Conservation (phyloP, 1,140 invertebrate species). For the Microvelia longipes region DNA sequence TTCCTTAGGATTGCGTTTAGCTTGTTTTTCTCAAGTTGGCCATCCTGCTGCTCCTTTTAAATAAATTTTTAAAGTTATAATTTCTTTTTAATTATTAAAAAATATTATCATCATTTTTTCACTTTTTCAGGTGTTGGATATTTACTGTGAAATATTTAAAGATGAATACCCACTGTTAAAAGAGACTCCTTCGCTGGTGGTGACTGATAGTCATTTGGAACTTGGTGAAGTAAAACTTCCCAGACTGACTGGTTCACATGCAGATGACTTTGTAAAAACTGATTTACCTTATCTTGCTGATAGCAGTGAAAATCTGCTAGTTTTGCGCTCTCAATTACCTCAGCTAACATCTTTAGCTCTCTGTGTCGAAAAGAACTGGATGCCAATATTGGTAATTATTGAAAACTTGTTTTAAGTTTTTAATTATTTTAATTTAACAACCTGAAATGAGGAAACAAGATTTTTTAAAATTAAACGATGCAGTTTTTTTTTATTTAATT, state of each 20-base stretch:
- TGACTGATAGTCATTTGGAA: slow-evolving; percentile 36
- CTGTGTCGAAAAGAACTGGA: slow-evolving; percentile 81
- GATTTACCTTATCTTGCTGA: neutral
- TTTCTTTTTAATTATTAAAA: too few species aligned
- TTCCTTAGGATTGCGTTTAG: too few species aligned
- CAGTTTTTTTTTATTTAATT: too few species aligned
- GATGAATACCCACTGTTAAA: slow-evolving; percentile 34
- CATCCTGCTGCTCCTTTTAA: too few species aligned
- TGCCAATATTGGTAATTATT: slow-evolving; percentile 63
- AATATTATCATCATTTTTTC: too few species aligned
- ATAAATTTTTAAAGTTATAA: too few species aligned
- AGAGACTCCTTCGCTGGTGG: slow-evolving; percentile 32
- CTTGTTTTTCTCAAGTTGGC: too few species aligned
- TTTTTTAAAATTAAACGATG: too few species aligned
- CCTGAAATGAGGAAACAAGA: neutral
- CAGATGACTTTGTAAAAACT: neutral
- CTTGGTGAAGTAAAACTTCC: slow-evolving; percentile 41
- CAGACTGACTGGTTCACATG: slow-evolving; percentile 18
- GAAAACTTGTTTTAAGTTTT: neutral
- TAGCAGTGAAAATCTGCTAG: neutral
- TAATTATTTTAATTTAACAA: neutral
- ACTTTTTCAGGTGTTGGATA: slow-evolving; percentile 36
- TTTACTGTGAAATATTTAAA: slow-evolving; percentile 43
- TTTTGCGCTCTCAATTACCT: slow-evolving; percentile 45
- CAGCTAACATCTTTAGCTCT: slow-evolving; percentile 57